Evolutionary conservation across 2,888 invertebrate genomes (phyloP), one percentile per base, ranked within the genome.

Genomic region (Pterobdella sp.): DNA sequence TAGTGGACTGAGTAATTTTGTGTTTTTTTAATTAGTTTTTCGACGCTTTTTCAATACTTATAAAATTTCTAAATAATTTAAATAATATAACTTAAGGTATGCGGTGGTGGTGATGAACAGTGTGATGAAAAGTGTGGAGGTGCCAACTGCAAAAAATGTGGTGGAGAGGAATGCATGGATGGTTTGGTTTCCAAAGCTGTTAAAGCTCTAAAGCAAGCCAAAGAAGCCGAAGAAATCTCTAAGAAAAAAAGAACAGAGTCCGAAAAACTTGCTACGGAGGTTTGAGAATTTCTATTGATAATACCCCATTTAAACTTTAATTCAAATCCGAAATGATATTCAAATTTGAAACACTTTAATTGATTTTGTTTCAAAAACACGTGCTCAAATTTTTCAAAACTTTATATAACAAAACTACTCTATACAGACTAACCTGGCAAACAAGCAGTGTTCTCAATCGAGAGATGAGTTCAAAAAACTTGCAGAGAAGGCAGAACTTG

Each of bases 51-150:
- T 56, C 60, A 18, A 26, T 4, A 7, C 4, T 56, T 7, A 26
- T 18, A 22, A 56, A 56, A 56, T 7, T 22, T 14, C 14, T 26
- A 56, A 56, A 56, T 22, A 26, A 56, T 4, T 22, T 26, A 42
- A 42, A 1, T 1, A n/a, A 67, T 10, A 31, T 36, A 37, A 29
- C 31, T 1, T 69, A 75, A 87, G 86, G 90, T 92, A 81, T 93
- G 93, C 84, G 93, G 90, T 75, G 88, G 89, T 79, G 87, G 87
- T 42, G 91, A 89, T 67, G 88, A 91, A 81, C 90, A 90, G 26
- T 95, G 95, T 83, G 93, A 94, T 81, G 84, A 86, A 49, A 88
- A 94, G 74, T 98, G 98, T 83, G 98, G 98, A 67, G 97, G 98
- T 35, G 97, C 95, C 22, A 93, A 93, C 0, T 96, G 96, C 83